These are phyloP conservation scores for Gadus macrocephalus DNA, from an alignment of 2,113 vertebrate genomes.

Conservation along the genomic window DNA sequence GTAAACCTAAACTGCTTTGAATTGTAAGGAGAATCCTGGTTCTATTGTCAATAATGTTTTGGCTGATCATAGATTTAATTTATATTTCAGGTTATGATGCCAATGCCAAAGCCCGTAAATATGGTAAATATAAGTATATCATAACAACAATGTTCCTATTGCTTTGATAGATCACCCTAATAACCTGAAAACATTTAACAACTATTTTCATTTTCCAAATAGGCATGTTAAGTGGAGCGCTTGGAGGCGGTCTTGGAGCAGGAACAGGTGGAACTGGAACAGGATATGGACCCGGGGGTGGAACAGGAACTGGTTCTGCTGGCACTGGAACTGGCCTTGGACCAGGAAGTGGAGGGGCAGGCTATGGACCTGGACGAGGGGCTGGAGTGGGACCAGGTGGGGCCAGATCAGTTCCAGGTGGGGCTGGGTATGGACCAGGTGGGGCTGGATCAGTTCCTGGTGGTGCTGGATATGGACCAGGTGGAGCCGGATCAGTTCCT, in stretches of 20 bases:
- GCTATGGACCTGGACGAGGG: too few relatives aligned
- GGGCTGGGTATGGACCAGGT: constrained; percentile 23
- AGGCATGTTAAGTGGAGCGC: constrained; percentile 11
- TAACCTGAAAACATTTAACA: too few relatives aligned
- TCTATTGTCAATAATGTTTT: too few relatives aligned
- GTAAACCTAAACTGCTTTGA: too few relatives aligned
- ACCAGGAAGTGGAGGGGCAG: not conserved
- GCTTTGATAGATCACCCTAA: not conserved
- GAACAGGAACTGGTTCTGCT: constrained; percentile 35
- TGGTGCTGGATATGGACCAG: constrained; percentile 36
- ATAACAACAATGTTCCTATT: not conserved
- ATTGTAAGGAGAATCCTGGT: too few relatives aligned
- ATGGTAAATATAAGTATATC: not conserved
- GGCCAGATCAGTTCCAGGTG: constrained; percentile 29
- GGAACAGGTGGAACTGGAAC: not conserved
- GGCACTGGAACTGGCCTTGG: constrained; percentile 11
- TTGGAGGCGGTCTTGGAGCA: not conserved
- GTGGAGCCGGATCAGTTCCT: constrained; percentile 17
- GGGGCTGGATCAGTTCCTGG: constrained; percentile 39
- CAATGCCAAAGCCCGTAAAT: not conserved
- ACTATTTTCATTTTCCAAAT: not conserved
- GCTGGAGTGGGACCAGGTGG: not conserved
- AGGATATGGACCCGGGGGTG: constrained; percentile 24
- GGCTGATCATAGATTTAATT: too few relatives aligned
- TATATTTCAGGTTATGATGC: not conserved